These are phyloP conservation scores for Caenorhabditis uteleia DNA, from an alignment of 2,888 invertebrate genomes.

Conservation along the genomic window DNA sequence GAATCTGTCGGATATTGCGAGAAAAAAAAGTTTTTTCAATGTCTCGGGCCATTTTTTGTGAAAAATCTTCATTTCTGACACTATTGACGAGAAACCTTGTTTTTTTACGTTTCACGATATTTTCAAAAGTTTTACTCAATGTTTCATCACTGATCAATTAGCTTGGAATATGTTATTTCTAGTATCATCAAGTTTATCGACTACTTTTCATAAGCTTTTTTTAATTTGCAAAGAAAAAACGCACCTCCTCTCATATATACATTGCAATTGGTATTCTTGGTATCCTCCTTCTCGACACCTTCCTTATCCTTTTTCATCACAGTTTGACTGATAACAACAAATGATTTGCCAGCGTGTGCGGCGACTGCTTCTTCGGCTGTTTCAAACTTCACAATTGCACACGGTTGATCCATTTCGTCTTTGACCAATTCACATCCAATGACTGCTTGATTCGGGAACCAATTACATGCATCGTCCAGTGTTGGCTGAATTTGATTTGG, in stretches of 20 bases:
- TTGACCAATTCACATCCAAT: slow-evolving; percentile 22
- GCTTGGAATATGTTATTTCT: too few relatives aligned
- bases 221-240: slow-evolving; percentile 1
- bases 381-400: slow-evolving; percentile 44
- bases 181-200: too few relatives aligned
- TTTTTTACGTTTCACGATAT: too few relatives aligned
- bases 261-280: slow-evolving; percentile 20
- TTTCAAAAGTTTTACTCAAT: too few relatives aligned
- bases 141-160: too few relatives aligned
- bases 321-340: slow-evolving; percentile 16
- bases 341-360: slow-evolving; percentile 38
- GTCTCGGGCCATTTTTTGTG: too few relatives aligned
- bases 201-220: too few relatives aligned
- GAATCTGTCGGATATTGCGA: too few relatives aligned
- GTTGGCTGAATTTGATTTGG: slow-evolving; percentile 28
- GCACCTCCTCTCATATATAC: slow-evolving; percentile 45
- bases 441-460: slow-evolving; percentile 41
- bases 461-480: slow-evolving; percentile 32
- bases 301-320: slow-evolving; percentile 1
- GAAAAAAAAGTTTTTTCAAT: too few relatives aligned
- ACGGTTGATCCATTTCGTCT: slow-evolving; percentile 38
- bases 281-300: slow-evolving; percentile 14
- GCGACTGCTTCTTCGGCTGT: slow-evolving; percentile 42
- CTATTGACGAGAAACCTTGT: too few relatives aligned
- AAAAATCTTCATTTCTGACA: too few relatives aligned